A percentile compares a stretch with the other conserved stretches of the same genome.
These are phyloP conservation scores for Ypsolopha scabrella DNA, from an alignment of 2,888 invertebrate species.

Conservation along the genomic window DNA sequence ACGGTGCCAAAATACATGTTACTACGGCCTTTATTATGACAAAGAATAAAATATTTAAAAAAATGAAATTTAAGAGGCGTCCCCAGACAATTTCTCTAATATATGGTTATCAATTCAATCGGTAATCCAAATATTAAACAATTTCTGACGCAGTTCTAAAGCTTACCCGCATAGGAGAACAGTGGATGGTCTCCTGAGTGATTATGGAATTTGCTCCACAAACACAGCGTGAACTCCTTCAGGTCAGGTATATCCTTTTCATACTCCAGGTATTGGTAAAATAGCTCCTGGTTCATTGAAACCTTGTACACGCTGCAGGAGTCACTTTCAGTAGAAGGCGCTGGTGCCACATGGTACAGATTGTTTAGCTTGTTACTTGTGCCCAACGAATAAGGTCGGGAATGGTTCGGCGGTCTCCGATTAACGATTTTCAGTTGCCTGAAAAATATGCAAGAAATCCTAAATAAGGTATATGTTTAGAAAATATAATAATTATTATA, in stretches of 20 bases:
- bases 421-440: slow-evolving; percentile 39
- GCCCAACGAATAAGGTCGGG: slow-evolving; percentile 4
- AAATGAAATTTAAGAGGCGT: too few species aligned
- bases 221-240: slow-evolving; percentile 86
- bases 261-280: slow-evolving; percentile 80
- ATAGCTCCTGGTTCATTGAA: slow-evolving; percentile 76
- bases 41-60: too few species aligned
- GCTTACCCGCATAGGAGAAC: slow-evolving; percentile 84
- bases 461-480: too few species aligned
- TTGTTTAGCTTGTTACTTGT: slow-evolving; percentile 26
- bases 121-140: neutral
- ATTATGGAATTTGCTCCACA: slow-evolving; percentile 86
- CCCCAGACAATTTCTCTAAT: too few species aligned
- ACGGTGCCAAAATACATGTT: too few species aligned
- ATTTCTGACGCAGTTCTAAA: neutral
- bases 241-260: slow-evolving; percentile 78
- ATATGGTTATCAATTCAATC: too few species aligned
- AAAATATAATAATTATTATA: too few species aligned
- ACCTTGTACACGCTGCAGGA: slow-evolving; percentile 78
- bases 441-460: neutral
- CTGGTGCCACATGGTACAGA: slow-evolving; percentile 17
- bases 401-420: slow-evolving; percentile 26
- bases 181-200: slow-evolving; percentile 86
- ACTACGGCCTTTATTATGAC: too few species aligned
- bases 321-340: slow-evolving; percentile 39